Conservation (phyloP, 64 coral and sea anemone genomes). For the Orbicella faveolata region DNA sequence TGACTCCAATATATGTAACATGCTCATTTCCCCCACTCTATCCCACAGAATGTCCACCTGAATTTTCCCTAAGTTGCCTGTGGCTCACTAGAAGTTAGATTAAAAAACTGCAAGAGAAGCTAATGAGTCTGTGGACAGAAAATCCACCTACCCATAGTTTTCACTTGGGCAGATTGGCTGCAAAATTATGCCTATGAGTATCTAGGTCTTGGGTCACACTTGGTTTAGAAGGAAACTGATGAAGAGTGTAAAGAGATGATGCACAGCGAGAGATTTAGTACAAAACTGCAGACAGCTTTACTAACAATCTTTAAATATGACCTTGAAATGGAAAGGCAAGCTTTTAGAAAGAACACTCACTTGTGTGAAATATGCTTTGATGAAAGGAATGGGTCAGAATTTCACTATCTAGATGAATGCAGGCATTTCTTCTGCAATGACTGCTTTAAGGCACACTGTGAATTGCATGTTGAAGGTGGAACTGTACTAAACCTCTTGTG, state of each 20-base stretch:
- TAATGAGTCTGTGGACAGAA: slow-evolving; percentile 54
- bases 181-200: slow-evolving; percentile 52
- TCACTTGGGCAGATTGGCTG: slow-evolving; percentile 84
- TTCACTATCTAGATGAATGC: slow-evolving; percentile 89
- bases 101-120: slow-evolving; percentile 25
- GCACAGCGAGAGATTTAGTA: neutral
- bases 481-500: slow-evolving; percentile 72
- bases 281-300: slow-evolving; percentile 51
- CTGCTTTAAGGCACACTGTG: slow-evolving; percentile 77
- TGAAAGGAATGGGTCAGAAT: slow-evolving; percentile 70
- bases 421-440: slow-evolving; percentile 83
- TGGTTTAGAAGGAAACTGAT: slow-evolving; percentile 49
- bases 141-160: slow-evolving; percentile 59
- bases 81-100: slow-evolving; percentile 66
- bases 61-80: slow-evolving; percentile 64
- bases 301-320: slow-evolving; percentile 87
- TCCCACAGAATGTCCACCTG: slow-evolving; percentile 53
- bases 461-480: slow-evolving; percentile 75
- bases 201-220: slow-evolving; percentile 40
- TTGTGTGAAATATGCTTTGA: slow-evolving; percentile 93
- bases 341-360: slow-evolving; percentile 60
- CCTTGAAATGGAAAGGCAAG: slow-evolving; percentile 66
- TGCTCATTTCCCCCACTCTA: slow-evolving; percentile 63
- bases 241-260: neutral
- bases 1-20: slow-evolving; percentile 55